Percentiles rank a stretch among this genome's conserved stretches.
Evolutionary conservation across 23 tunicate species (phyloP).

Genomic region (Botrylloides violaceus): DNA sequence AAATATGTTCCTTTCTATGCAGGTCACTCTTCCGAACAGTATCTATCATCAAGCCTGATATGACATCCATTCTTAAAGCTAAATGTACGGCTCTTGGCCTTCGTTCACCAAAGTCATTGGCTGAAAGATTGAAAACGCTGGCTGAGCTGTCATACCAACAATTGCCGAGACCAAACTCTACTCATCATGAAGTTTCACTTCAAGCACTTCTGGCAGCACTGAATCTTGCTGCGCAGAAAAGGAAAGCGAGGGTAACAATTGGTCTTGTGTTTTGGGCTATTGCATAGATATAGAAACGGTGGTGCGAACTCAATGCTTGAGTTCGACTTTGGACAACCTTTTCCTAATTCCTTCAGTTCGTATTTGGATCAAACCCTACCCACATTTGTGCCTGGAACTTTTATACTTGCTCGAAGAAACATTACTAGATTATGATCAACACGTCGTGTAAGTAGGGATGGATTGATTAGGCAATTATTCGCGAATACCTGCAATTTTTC

Average conservation of each 20-base stretch:
- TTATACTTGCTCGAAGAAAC: no score
- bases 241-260: slow-evolving; percentile 61
- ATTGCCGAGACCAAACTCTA: slow-evolving; percentile 28
- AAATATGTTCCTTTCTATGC: not conserved
- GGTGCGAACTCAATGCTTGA: no score
- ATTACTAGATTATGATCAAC: no score
- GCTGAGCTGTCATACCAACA: slow-evolving; percentile 73
- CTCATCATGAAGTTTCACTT: slow-evolving; percentile 63
- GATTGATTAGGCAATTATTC: no score
- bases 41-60: slow-evolving; percentile 52
- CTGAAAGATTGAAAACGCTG: slow-evolving; percentile 60
- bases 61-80: slow-evolving; percentile 53
- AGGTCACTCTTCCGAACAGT: slow-evolving; percentile 61
- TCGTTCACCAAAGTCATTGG: slow-evolving; percentile 60
- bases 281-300: no score
- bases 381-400: no score
- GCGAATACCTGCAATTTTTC: no score
- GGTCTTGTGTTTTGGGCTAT: no score
- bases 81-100: slow-evolving; percentile 74
- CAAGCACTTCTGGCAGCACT: slow-evolving; percentile 50
- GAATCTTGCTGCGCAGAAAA: slow-evolving; percentile 52
- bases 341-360: no score
- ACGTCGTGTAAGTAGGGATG: no score
- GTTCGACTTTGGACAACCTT: no score
- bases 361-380: no score